Conservation (phyloP, 2,113 vertebrate species). For the Macquaria ambigua region DNA sequence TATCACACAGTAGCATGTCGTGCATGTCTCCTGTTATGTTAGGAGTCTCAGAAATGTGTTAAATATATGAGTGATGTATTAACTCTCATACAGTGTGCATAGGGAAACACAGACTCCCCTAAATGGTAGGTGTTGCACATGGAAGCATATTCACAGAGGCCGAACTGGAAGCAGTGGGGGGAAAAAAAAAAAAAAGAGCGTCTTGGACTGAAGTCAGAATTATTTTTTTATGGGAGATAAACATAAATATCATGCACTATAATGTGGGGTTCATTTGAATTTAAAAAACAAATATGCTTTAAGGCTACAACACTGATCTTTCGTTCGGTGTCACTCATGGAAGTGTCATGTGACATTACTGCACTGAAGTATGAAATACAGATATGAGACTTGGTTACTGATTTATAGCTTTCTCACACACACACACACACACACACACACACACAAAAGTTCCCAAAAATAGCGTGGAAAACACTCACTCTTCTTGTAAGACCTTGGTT, state of each 20-base stretch:
- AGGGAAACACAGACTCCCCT: neutral
- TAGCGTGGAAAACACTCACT: neutral
- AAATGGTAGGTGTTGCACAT: too few species aligned
- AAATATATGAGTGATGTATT: neutral
- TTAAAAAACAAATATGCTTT: neutral
- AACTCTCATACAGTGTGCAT: neutral
- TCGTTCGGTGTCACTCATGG: neutral
- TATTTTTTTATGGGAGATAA: neutral
- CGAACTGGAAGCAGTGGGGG: neutral
- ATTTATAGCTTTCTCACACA: neutral
- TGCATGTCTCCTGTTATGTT: neutral
- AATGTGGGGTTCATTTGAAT: neutral
- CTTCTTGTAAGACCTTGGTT: neutral
- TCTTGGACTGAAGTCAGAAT: neutral
- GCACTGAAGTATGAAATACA: neutral
- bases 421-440: too few species aligned
- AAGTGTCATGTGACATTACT: neutral
- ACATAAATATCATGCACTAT: neutral
- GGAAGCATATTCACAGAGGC: neutral
- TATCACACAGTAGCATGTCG: neutral
- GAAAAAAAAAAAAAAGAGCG: neutral
- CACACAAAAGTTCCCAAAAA: neutral
- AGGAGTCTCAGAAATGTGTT: neutral
- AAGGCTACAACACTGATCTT: neutral
- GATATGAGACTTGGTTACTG: slow-evolving; percentile 13